Evolutionary conservation across 2,888 invertebrate genomes (phyloP), one percentile per base, ranked within the genome.

Genomic region (Petrolisthes manimaculis): DNA sequence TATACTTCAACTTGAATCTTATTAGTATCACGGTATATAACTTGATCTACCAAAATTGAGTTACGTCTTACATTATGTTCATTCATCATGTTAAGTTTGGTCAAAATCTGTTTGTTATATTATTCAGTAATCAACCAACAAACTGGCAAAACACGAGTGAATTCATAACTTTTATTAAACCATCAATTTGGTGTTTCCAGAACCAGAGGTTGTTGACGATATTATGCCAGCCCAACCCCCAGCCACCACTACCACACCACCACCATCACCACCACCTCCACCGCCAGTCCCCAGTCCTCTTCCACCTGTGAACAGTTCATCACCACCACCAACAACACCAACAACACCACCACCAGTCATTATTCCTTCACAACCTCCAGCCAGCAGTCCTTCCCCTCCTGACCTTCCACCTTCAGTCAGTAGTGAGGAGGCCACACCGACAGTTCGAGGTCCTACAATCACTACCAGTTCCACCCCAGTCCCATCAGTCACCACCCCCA

Each of bases 401-500:
- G 21, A 18, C 9, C 74, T 4, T 21, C 21, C 21, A 24, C 37
- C 37, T 37, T 37, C 37, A 37, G 37, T 37, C 37, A 37, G 37
- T 37, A 37, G 37, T 37, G 37, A 37, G 2, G 37, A 37, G 37
- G 37, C 37, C 37, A 37, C 37, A 37, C 37, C 37, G 37, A 37
- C 53, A 77, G 77, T 51, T 37, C 21, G 56, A 61, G 37, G 56
- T 5, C 37, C 61, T 9, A 55, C 61, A 80, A 55, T 21, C 14
- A 79, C 79, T 5, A 12, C 51, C 18, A 61, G 24, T 67, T 51
- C 67, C 82, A 79, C 4, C 21, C 69, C 79, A 55, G 51, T 54
- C 37, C 77, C 85, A 12, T 67, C 78, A 12, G 37, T 54, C n/a
- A 79, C 86, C 18, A 79, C 86, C 9, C 12, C 71, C 5, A n/a